A percentile compares a stretch with the other conserved stretches of the same genome.
These are phyloP conservation scores for Eleginops maclovinus DNA, from an alignment of 2,113 vertebrate genomes.

Conservation along the genomic window DNA sequence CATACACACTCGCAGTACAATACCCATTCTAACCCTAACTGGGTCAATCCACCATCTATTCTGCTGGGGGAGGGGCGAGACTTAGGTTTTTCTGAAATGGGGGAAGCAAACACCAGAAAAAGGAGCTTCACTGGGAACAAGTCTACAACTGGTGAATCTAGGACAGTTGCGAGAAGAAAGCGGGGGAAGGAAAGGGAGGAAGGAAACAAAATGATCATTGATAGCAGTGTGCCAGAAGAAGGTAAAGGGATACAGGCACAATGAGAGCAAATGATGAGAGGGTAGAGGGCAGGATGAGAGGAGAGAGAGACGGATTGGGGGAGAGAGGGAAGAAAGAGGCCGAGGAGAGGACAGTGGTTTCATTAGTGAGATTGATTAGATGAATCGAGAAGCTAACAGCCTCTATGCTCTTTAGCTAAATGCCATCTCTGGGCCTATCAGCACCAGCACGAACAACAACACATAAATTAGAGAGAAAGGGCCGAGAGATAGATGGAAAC, in stretches of 20 bases:
- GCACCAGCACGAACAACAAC: slow-evolving; percentile 74
- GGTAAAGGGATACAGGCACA: slow-evolving; percentile 38
- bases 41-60: slow-evolving; percentile 74
- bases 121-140: slow-evolving; percentile 53
- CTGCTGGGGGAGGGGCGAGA: slow-evolving; percentile 51
- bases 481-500: slow-evolving; percentile 8
- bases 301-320: slow-evolving; percentile 40
- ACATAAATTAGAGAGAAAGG: slow-evolving; percentile 73
- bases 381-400: slow-evolving; percentile 82
- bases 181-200: slow-evolving; percentile 26
- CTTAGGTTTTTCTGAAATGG: slow-evolving; percentile 57
- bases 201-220: slow-evolving; percentile 13
- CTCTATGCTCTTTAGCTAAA: slow-evolving; percentile 84
- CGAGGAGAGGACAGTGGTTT: slow-evolving; percentile 77
- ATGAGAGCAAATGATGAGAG: slow-evolving; percentile 64
- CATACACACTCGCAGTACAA: slow-evolving; percentile 49
- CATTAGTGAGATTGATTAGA: slow-evolving; percentile 85
- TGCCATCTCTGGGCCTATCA: slow-evolving; percentile 84
- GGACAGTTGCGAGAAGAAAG: slow-evolving; percentile 44
- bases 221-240: slow-evolving; percentile 2
- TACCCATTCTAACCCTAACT: slow-evolving; percentile 73
- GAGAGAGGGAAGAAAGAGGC: slow-evolving; percentile 52
- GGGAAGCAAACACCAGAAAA: slow-evolving; percentile 55
- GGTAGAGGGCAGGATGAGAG: slow-evolving; percentile 50
- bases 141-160: slow-evolving; percentile 56